Evolutionary conservation across 2,113 vertebrate genomes (phyloP).

Genomic region (Heloderma charlesbogerti): DNA sequence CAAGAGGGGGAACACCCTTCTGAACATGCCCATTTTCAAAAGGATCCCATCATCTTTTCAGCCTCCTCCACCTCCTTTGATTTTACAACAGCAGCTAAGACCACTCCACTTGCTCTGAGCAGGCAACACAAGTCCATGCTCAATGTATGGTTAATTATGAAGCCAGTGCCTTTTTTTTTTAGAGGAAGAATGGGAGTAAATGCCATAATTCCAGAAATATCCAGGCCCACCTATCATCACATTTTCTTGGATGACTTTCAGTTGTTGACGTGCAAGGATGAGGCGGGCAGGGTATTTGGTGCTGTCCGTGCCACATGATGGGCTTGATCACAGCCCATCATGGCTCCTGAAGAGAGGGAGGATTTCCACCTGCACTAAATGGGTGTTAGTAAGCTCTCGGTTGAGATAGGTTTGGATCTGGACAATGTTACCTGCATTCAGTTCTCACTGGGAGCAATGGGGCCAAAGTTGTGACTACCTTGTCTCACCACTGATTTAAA

Average conservation of each 20-base stretch:
- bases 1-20: neutral
- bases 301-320: no score
- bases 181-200: neutral
- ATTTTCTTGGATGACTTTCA: neutral
- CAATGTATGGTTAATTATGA: accelerated
- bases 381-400: no score
- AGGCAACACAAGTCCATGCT: neutral
- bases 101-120: neutral
- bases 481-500: no score
- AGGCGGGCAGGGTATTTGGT: no score
- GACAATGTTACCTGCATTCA: no score
- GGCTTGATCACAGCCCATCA: no score
- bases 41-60: neutral
- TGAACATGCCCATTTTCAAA: neutral
- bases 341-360: no score
- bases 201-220: neutral
- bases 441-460: no score
- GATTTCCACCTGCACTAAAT: no score
- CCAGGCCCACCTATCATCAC: neutral
- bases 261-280: no score
- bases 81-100: neutral
- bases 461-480: no score
- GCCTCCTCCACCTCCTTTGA: neutral
- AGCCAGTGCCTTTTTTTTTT: neutral
- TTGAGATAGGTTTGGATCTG: no score